Evolutionary conservation across 2,113 vertebrate species (phyloP).

Genomic region (Oncorhynchus keta): DNA sequence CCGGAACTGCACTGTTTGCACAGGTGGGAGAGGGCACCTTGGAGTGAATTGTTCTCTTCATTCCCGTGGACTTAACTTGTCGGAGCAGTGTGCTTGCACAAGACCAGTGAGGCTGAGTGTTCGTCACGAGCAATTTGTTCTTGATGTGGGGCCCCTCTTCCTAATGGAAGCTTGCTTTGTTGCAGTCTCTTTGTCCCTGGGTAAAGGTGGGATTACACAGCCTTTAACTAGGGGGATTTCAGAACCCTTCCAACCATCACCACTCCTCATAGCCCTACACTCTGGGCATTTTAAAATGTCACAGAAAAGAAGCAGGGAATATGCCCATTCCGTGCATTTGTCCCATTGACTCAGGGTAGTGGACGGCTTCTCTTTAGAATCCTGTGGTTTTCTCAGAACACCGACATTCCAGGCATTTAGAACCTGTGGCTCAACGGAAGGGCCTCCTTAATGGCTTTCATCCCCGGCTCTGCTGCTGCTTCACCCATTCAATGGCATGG

Average conservation of each 20-base stretch:
- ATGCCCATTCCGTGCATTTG: constrained; percentile 1
- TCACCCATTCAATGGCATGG: constrained; percentile 14
- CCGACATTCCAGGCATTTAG: constrained; percentile 29
- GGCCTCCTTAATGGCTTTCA: constrained; percentile 28
- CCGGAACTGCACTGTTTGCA: constrained; percentile 42
- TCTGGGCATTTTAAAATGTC: constrained; percentile 26
- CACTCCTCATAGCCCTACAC: constrained; percentile 17
- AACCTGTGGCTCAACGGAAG: constrained; percentile 21
- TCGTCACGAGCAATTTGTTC: constrained; percentile 28
- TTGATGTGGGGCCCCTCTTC: constrained; percentile 30
- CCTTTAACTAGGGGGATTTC: constrained; percentile 44
- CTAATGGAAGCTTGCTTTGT: constrained; percentile 19
- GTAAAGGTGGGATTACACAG: constrained; percentile 46
- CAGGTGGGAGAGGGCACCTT: constrained; percentile 46
- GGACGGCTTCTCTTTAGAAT: constrained; percentile 13
- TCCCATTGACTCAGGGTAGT: constrained; percentile 18
- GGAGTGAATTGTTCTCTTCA: constrained; percentile 39
- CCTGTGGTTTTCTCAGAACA: constrained; percentile 29
- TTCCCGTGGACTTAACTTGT: constrained; percentile 36
- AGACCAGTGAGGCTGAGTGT: constrained; percentile 12
- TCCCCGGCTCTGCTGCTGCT: constrained; percentile 3
- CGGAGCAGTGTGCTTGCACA: constrained; percentile 17
- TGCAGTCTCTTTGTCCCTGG: constrained; percentile 33
- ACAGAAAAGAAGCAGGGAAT: constrained; percentile 7
- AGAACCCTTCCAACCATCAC: constrained; percentile 26